Conservation (phyloP, 64 coral and sea anemone species). For the Exaiptasia diaphana region DNA sequence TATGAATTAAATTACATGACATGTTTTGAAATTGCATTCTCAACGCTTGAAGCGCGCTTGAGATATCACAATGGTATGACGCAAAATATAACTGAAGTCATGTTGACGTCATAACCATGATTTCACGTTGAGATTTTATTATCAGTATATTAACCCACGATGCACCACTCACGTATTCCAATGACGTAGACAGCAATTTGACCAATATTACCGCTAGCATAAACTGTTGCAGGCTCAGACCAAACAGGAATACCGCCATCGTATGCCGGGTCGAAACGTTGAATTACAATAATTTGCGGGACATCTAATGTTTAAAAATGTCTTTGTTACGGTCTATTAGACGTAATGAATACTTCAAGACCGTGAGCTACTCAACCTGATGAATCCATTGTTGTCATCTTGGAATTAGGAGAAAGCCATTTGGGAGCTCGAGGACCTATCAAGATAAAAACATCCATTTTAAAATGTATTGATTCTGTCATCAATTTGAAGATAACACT, state of each 20-base stretch:
- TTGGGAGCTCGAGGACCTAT: not conserved
- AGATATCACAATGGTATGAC: no score
- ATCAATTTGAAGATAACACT: no score
- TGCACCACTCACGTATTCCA: conserved; percentile 62
- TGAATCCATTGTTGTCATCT: not conserved
- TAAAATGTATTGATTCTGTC: no score
- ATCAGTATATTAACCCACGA: no score
- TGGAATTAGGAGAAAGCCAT: not conserved
- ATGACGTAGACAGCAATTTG: conserved; percentile 62
- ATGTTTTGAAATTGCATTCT: no score
- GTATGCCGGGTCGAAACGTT: conserved; percentile 43
- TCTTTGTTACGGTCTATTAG: no score
- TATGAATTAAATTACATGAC: no score
- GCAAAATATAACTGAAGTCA: no score
- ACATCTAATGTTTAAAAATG: conserved; percentile 43
- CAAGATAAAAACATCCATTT: not conserved
- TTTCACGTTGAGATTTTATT: no score
- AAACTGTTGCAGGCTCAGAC: conserved; percentile 62
- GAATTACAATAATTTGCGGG: conserved; percentile 71
- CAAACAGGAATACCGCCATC: conserved; percentile 79
- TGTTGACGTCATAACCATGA: no score
- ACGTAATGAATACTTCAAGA: no score
- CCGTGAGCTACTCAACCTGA: not conserved
- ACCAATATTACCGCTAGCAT: conserved; percentile 63
- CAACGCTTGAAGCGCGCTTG: no score